Evolutionary conservation across 2,113 vertebrate genomes (phyloP).

Genomic region (Oenanthe melanoleuca): DNA sequence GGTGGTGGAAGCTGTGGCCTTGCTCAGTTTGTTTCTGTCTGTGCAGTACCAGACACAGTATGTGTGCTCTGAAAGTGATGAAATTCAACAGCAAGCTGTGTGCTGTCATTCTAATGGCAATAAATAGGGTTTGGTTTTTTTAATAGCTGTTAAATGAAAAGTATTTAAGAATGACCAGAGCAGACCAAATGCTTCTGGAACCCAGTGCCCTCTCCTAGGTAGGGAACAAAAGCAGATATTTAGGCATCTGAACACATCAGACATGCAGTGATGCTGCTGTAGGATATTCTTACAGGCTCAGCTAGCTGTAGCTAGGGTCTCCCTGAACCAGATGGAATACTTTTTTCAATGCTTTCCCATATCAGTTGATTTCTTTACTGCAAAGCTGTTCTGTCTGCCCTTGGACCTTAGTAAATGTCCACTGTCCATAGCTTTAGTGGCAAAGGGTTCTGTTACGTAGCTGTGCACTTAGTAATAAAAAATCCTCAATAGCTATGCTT

Average conservation of each 20-base stretch:
- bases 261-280: background rate
- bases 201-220: accelerated
- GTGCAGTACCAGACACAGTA: background rate
- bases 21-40: background rate
- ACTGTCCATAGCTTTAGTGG: background rate
- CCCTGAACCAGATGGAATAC: background rate
- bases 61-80: background rate
- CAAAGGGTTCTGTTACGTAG: background rate
- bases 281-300: background rate
- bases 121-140: background rate
- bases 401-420: background rate
- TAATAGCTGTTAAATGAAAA: background rate
- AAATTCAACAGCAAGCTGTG: background rate
- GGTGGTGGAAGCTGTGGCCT: background rate
- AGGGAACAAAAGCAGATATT: background rate
- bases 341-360: background rate
- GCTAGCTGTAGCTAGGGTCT: background rate
- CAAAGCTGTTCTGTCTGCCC: background rate
- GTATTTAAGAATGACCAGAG: background rate
- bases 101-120: background rate
- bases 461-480: background rate
- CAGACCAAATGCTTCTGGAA: background rate
- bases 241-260: background rate
- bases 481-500: background rate
- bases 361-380: background rate